phyloP scores from a whole-genome alignment of 2,797 vertebrate genomes.

The Aplochiton taeniatus region DNA sequence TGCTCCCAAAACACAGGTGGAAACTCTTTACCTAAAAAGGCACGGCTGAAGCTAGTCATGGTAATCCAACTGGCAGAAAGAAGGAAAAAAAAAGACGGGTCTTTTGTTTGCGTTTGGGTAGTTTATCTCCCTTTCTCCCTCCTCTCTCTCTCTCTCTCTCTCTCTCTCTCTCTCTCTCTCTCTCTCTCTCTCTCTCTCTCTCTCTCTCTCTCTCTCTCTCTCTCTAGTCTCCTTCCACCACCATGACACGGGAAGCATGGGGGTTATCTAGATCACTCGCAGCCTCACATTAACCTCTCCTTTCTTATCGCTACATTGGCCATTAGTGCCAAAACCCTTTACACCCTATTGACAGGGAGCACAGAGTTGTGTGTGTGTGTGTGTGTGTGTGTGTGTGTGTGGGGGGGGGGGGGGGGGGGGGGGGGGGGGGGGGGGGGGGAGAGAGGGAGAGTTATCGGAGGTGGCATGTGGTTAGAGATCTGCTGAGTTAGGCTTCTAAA shows the following conservation, averaged over 20 bases:
- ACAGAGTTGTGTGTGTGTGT: slow-evolving; percentile 32
- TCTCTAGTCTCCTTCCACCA: slow-evolving; percentile 53
- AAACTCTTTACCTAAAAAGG: no score
- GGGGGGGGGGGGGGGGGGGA: slow-evolving; percentile 8
- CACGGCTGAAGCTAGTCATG: no score
- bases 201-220: slow-evolving; percentile 48
- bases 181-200: slow-evolving; percentile 2
- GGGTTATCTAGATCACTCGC: slow-evolving; percentile 76
- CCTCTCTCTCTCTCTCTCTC: slow-evolving; percentile 8
- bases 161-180: slow-evolving; percentile 14
- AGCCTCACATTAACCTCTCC: slow-evolving; percentile 77
- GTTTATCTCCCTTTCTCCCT: background rate
- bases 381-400: slow-evolving; percentile 3
- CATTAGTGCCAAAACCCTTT: slow-evolving; percentile 77
- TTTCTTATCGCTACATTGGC: slow-evolving; percentile 75
- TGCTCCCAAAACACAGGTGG: no score
- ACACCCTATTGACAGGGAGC: slow-evolving; percentile 73
- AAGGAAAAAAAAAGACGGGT: background rate
- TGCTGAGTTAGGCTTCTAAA: slow-evolving; percentile 71
- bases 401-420: background rate
- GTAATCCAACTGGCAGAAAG: background rate
- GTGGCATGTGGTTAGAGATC: slow-evolving; percentile 65
- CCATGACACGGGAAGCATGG: slow-evolving; percentile 53
- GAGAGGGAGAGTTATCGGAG: slow-evolving; percentile 58
- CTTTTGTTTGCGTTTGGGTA: background rate